phyloP scores from a whole-genome alignment of 2,888 invertebrate species.

The Tiliacea citrago region DNA sequence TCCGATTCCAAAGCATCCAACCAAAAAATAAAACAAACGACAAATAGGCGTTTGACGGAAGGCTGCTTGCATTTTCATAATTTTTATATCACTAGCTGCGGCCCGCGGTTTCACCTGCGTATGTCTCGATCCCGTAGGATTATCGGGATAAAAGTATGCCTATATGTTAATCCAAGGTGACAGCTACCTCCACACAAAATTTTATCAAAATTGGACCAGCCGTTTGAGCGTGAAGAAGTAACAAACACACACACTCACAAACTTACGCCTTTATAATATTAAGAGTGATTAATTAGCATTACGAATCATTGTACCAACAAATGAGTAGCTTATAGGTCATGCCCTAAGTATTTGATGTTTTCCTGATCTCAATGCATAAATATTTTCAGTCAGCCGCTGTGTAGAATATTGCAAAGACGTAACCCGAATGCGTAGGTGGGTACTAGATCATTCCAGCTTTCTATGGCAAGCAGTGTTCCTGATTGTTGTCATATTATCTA shows the following conservation, averaged over 20 bases:
- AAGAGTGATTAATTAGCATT: too few species aligned
- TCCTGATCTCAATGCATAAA: slow-evolving; percentile 11
- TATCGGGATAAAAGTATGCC: too few species aligned
- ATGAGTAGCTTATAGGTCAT: background rate
- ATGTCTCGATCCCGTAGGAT: too few species aligned
- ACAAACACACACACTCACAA: too few species aligned
- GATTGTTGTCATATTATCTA: slow-evolving; percentile 51
- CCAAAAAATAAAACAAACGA: background rate
- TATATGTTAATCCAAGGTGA: too few species aligned
- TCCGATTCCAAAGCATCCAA: too few species aligned
- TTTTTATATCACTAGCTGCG: too few species aligned
- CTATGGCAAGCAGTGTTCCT: slow-evolving; percentile 44
- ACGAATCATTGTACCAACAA: background rate
- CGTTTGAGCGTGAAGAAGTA: too few species aligned
- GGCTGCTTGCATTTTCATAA: background rate
- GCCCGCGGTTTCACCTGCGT: too few species aligned
- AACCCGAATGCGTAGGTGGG: slow-evolving; percentile 46
- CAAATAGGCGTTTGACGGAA: background rate
- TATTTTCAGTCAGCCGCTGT: slow-evolving; percentile 5
- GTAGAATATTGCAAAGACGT: slow-evolving; percentile 25
- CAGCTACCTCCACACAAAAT: too few species aligned
- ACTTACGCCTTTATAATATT: too few species aligned
- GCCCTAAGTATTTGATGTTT: slow-evolving; percentile 2
- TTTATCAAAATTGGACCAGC: too few species aligned
- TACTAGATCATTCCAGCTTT: slow-evolving; percentile 50